Evolutionary conservation across 2,888 invertebrate species (phyloP), one percentile per base, ranked within the genome.

Genomic region (Hydrotaea cyrtoneurina): DNA sequence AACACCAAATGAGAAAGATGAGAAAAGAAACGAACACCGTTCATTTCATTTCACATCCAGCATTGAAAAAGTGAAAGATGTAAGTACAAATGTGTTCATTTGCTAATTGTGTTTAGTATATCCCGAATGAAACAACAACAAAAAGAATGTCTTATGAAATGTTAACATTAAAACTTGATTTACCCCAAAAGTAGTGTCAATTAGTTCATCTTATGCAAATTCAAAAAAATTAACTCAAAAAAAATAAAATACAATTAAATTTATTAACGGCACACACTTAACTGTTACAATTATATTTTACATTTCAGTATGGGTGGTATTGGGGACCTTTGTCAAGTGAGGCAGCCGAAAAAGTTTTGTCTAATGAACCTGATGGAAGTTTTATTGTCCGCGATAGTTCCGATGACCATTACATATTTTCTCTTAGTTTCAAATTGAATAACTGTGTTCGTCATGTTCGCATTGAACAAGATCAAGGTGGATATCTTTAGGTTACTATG

Each of bases 381-480:
- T 98, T 98, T 91, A 97, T 98, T 87, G 98, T 98, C 15, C 95
- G 98, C 86, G 98, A 98, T 91, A 97, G 97, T 92, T 97, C 97
- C 89, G 98, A 98, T 92, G 97, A 98, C 93, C 97, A 97, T 93
- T 98, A 98, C 92, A 98, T 98, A 90, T 98, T 98, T 93, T 98
- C 98, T 69, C 93, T 98, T 88, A 97, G 98, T 36, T 98, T 98
- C 93, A 98, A 98, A 93, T 93, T 98, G 86, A 97, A 98, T 93
- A 97, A 97, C 89, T 95, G 95, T 89, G 96, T 98, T 88, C 94
- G 98, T 86, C 98, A 98, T 93, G 98, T 98, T 85, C 94, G 98
- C 91, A 98, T 98, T 92, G 98, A 98, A 93, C 98, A 98, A 91
- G 97, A 98, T 93, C 97, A 98, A 94, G 98, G 97, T 97, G 92